Base-by-base conservation (phyloP, 1,140 invertebrate genomes). In the Rhizoglyphus robini region DNA sequence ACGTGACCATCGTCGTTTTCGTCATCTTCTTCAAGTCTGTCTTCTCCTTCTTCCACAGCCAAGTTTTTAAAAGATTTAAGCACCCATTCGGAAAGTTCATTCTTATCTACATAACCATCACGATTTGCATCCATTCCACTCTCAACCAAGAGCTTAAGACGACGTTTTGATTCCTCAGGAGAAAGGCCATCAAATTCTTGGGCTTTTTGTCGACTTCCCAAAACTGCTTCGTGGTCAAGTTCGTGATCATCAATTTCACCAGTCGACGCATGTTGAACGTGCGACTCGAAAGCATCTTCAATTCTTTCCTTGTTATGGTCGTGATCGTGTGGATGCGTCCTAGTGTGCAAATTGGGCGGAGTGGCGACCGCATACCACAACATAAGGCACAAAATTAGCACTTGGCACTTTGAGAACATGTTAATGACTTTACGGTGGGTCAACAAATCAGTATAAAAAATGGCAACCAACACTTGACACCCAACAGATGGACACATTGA, bases 61-160 rank as follows among this genome's bases (percentile, higher is more conserved):
- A 96, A 75, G 79, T 86, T 93, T 88, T 82, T 83, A 75, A 96
- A 96, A 48, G 92, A 96, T 70, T 88, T 82, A 47, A 94, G 76
- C 72, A 98, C 92, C 94, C 94, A 98, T 4, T 86, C 81, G 74
- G 85, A 86, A 1, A 98, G 76, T 77, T 98, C 95, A 59, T 84
- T 78, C 65, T 84, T 81, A 72, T 87, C 86, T 68, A 97, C 86
- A 67, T 83, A 76, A 69, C 88, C 84, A 71, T 86, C 82, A 68
- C 82, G 80, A 75, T 90, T 83, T 23, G 83, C 74, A 79, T 98
- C 94, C 89, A 96, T 96, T 3, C 58, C 64, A 29, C 13, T 31
- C 76, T 88, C 87, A n/a, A 94, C 79, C 25, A 98, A 78, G 61
- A 87, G 81, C 36, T 76, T 77, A 0, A 98, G 79, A 66, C 91